These are phyloP conservation scores for Sinosuthora webbiana DNA, from an alignment of 2,113 vertebrate genomes.

Conservation along the genomic window DNA sequence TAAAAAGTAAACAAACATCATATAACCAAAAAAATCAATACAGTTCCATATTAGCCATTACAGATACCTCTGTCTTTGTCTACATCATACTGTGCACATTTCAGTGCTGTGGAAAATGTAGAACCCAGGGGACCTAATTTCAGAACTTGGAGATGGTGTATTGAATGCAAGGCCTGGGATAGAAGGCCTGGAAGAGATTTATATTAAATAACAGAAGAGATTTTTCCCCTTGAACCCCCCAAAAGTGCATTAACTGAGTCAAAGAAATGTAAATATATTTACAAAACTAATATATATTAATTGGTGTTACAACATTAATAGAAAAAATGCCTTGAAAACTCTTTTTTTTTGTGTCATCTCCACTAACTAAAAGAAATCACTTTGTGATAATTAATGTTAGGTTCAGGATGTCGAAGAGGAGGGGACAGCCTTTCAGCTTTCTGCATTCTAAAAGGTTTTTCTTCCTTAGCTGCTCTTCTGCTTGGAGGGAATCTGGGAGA, in stretches of 20 bases:
- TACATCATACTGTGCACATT: neutral
- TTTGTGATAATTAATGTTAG: neutral
- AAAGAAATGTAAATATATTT: neutral
- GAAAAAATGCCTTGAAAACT: neutral
- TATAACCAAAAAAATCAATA: constrained; percentile 48
- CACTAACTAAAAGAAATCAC: neutral
- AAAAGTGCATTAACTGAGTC: neutral
- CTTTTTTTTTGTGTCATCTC: neutral
- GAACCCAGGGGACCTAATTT: neutral
- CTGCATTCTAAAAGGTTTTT: neutral
- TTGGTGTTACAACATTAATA: neutral
- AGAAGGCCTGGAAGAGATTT: neutral
- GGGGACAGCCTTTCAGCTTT: neutral
- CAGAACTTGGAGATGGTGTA: neutral
- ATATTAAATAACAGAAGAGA: neutral
- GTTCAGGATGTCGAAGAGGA: neutral
- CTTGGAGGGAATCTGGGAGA: neutral
- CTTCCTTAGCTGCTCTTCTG: neutral
- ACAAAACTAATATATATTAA: neutral
- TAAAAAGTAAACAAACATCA: constrained; percentile 43
- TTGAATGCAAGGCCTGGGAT: neutral
- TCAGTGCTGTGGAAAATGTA: constrained; percentile 1
- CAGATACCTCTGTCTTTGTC: neutral
- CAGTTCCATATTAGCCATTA: constrained; percentile 9
- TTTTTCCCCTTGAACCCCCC: neutral